Percentiles rank a stretch among this genome's conserved stretches.
These are phyloP conservation scores for Phrynocephalus forsythii DNA, from an alignment of 2,797 vertebrate species.

Conservation along the genomic window DNA sequence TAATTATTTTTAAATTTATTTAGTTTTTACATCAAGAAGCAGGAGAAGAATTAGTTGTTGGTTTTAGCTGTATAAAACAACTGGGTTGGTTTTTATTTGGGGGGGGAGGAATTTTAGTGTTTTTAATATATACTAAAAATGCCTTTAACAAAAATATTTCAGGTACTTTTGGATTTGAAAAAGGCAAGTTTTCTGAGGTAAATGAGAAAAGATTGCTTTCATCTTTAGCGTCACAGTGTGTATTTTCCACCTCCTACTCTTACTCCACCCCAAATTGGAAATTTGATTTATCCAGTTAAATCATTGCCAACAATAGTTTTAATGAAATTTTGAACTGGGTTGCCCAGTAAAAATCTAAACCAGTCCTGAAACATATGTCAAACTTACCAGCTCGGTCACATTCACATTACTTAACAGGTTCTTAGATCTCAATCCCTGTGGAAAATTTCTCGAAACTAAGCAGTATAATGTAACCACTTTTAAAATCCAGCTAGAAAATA, in stretches of 20 bases:
- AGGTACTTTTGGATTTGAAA: conserved; percentile 31
- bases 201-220: conserved; percentile 50
- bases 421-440: conserved; percentile 26
- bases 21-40: neutral
- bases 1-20: neutral
- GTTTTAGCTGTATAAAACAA: neutral
- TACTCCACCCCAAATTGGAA: neutral
- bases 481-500: neutral
- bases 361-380: neutral
- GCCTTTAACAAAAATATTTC: conserved; percentile 25
- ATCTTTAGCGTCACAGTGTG: conserved; percentile 21
- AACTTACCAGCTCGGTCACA: neutral
- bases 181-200: conserved; percentile 49
- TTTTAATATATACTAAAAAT: conserved; percentile 23
- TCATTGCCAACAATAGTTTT: neutral
- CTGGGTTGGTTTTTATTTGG: neutral
- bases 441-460: conserved; percentile 8
- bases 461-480: conserved; percentile 12
- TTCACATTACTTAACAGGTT: conserved; percentile 16
- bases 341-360: conserved; percentile 1
- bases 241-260: neutral
- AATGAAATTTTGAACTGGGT: neutral
- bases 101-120: neutral
- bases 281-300: conserved; percentile 21
- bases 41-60: neutral